phyloP scores from a whole-genome alignment of 1,140 invertebrate species.

The Drosophila pseudoobscura region DNA sequence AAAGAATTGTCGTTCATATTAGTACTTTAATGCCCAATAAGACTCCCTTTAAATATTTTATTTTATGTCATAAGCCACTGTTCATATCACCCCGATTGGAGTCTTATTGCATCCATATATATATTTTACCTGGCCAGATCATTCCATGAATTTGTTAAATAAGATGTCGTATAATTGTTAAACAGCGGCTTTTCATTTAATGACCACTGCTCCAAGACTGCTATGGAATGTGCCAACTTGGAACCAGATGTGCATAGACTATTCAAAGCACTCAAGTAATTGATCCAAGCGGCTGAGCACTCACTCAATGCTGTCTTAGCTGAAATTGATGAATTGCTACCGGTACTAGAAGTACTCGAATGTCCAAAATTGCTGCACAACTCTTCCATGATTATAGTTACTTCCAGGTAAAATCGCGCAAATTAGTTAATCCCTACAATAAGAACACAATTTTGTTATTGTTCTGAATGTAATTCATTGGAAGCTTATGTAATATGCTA shows the following conservation, averaged over 20 bases:
- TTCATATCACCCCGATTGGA: background rate
- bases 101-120: no score
- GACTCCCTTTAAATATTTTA: no score
- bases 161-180: constrained; percentile 84
- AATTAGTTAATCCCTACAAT: no score
- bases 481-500: no score
- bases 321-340: constrained; percentile 63
- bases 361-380: constrained; percentile 51
- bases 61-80: no score
- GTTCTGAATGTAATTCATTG: no score
- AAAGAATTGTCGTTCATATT: background rate
- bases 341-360: constrained; percentile 47
- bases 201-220: constrained; percentile 55
- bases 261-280: constrained; percentile 82
- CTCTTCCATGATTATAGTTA: constrained; percentile 32
- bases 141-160: constrained; percentile 85
- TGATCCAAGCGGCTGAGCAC: constrained; percentile 87
- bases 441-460: no score
- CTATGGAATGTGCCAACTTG: constrained; percentile 53
- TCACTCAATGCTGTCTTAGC: constrained; percentile 77
- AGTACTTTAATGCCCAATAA: background rate
- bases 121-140: constrained; percentile 83
- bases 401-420: no score
- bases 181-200: constrained; percentile 45
- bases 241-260: constrained; percentile 59